Base-by-base conservation (phyloP, 2,113 vertebrate genomes). In the Larimichthys polyactis region DNA sequence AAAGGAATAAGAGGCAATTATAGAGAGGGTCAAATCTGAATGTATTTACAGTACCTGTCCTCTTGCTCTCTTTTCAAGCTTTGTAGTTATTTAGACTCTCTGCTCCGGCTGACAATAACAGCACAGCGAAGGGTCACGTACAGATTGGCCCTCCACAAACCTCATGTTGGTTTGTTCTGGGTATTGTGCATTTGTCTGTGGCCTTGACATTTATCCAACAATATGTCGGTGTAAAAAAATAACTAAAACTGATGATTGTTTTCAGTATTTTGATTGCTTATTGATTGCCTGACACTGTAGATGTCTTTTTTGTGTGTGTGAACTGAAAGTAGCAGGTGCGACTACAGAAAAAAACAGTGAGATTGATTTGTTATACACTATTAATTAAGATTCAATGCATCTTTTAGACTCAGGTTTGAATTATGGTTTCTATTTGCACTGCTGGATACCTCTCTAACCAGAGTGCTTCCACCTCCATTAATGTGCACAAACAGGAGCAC, bases 401-500 rank as follows among this genome's bases (percentile, higher is more conserved):
- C 67, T 54, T 88, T 74, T 48, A 75, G 27, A 68, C 32, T 71
- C 51, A 22, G 29, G 22, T 36, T 4, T 51, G 75, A 86, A 27
- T 64, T 8, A 40, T 16, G 14, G 44, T 80, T 83, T 83, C n/a
- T 85, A 1, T 72, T 80, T 68, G 51, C 67, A 20, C 17, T 29
- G 66, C 51, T 63, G 65, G 36, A 67, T 80, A 29, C 70, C 78
- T 69, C 46, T 76, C 43, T 20, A 62, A 78, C 60, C 75, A 10
- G 59, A 75, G 58, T 82, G 64, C 66, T 66, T 59, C 51, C 44
- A 63, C 40, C 19, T 73, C 69, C 19, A 67, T 78, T 82, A 76
- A 66, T 17, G 52, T 54, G 48, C 73, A n/a, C 55, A 55, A 66
- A 59, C 29, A 65, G 27, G 29, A 51, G 27, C 20, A 19, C 74